Evolutionary conservation across 1,140 invertebrate species (phyloP), one percentile per base, ranked within the genome.

Genomic region (Pseudomyrmex dendroicus): DNA sequence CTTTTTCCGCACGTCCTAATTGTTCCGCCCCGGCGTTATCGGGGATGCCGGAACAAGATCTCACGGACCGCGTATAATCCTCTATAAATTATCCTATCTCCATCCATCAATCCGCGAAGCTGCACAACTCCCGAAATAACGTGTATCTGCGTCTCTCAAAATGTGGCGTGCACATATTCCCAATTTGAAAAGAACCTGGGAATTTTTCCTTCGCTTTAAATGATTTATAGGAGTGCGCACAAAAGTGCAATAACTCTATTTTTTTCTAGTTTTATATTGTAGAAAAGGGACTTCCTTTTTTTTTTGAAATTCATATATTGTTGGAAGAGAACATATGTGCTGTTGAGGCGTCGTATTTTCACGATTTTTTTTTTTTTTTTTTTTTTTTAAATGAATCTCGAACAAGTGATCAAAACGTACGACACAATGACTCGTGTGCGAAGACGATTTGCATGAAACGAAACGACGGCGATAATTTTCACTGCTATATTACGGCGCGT

Each of bases 1-100:
- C 76, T 78, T 78, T 78, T 78, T 78, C 44, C 44, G 76, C 15
- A n/a, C 64, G 76, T 78, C 59, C 76, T 78, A 78, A 78, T 78
- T 78, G 76, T 78, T 78, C 76, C 76, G 64, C 64, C 76, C 17
- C 64, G 54, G 44, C 44, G 50, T 78, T 78, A 78, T 78, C 76
- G 15, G 52, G 13, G 13, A 57, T 59, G 64, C 64, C 76, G 64
- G 76, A 78, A 78, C 76, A 64, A 15, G 64, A 70, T 78, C 76
- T 70, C 44, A 25, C 73, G 44, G 54, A 70, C 20, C 76, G 76
- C 64, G 64, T 78, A 35, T 35, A 78, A 78, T 78, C 35, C 64
- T 44, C 64, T 44, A 67, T 78, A 78, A 78, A 78, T 78, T 78
- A 78, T 78, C 44, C 76, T 70, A 78, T 78, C 63, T 78, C 10